Evolutionary conservation across 2,888 invertebrate species (phyloP), one percentile per base, ranked within the genome.

Genomic region (Apamea sordens): DNA sequence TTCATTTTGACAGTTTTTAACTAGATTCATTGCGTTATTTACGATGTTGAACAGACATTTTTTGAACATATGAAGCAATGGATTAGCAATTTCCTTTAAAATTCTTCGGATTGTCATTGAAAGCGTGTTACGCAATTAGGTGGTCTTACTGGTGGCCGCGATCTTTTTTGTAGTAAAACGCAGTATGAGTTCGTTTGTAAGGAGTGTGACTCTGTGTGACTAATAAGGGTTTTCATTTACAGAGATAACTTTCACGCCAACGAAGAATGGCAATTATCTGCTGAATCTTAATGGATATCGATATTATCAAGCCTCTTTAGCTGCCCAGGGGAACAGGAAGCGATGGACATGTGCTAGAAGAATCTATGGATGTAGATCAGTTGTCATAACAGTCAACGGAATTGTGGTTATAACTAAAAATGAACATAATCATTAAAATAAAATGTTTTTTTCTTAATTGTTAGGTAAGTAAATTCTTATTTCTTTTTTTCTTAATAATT

Each of bases 331-430:
- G 3, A 50, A 2, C 21, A 79, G 24, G 71, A 59, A 50, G 18
- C 65, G 80, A 13, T 81, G 80, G 80, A 70, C 36, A 18, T 81
- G 80, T 44, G 41, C 21, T 2, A 70, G 69, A 44, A 69, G 41
- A 69, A 18, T 36, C 7, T 59, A 15, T 44, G 77, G 80, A 24
- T 81, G 80, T 64, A 69, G 32, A 77, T 47, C 50, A 7, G 32
- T 64, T 41, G 4, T 28, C 3, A 32, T 69, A 32, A 81, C 77
- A 10, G 8, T 77, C 32, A 32, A 59, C 8, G 32, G 77, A 15
- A n/a, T 21, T 2, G 59, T 81, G 24, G 36, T 59, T 50, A 0
- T 21, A 10, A 41, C 47, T 11, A 81, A 41, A 24, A 50, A 81
- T 56, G 36, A 64, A 50, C 80, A 83, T 67, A 77, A 71, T 6